phyloP scores from a whole-genome alignment of 2,797 vertebrate species.

The Thunnus albacares region DNA sequence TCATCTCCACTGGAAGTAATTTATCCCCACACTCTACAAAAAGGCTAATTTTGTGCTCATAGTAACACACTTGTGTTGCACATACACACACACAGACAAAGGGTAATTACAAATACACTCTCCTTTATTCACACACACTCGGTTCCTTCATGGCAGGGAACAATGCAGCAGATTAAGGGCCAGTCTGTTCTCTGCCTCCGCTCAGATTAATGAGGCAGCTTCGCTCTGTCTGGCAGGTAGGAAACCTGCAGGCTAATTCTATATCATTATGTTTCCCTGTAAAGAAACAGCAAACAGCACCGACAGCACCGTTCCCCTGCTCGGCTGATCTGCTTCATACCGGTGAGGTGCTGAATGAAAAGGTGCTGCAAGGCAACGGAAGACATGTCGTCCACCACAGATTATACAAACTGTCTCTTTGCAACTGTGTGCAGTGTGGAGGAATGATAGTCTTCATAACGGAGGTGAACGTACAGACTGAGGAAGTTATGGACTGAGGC shows the following conservation, averaged over 20 bases:
- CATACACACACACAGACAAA: slow-evolving; percentile 18
- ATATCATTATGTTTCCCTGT: slow-evolving; percentile 67
- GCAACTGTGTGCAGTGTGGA: background rate
- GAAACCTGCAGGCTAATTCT: slow-evolving; percentile 64
- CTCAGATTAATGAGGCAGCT: slow-evolving; percentile 60
- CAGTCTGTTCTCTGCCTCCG: slow-evolving; percentile 47
- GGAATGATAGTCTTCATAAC: background rate
- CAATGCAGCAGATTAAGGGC: slow-evolving; percentile 56
- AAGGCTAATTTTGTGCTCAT: slow-evolving; percentile 10
- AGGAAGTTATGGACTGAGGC: background rate
- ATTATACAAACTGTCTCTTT: slow-evolving; percentile 12
- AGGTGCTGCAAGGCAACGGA: background rate
- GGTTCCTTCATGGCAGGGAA: slow-evolving; percentile 54
- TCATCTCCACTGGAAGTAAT: background rate
- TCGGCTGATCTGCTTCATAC: slow-evolving; percentile 22
- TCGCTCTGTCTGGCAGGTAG: slow-evolving; percentile 68
- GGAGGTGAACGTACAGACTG: too few species aligned
- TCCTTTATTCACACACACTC: background rate
- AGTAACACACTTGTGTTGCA: background rate
- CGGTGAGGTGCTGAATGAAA: slow-evolving; percentile 14
- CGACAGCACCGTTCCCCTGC: background rate
- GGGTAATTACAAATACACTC: slow-evolving; percentile 30
- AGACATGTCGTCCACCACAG: slow-evolving; percentile 13
- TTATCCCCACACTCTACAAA: background rate
- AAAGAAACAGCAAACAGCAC: slow-evolving; percentile 26